Evolutionary conservation across 2,888 invertebrate genomes (phyloP).

Genomic region (Dasypogon diadema): DNA sequence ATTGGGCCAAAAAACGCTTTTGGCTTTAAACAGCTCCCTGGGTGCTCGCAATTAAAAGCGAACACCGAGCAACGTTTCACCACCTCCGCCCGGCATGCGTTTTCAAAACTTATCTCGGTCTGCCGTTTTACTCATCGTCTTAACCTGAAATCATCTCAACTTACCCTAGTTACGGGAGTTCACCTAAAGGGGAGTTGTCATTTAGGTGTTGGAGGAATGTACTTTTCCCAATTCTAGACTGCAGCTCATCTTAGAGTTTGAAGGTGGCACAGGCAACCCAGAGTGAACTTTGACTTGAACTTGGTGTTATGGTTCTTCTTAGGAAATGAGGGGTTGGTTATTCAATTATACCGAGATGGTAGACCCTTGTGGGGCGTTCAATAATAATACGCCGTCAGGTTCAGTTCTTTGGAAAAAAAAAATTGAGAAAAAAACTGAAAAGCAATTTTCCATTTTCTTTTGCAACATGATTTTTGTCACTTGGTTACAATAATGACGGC

Average conservation of each 20-base stretch:
- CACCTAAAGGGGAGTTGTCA: slow-evolving; percentile 28
- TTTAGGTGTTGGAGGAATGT: slow-evolving; percentile 9
- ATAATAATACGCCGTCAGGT: slow-evolving; percentile 36
- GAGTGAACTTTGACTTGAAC: slow-evolving; percentile 42
- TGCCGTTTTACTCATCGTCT: slow-evolving; percentile 36
- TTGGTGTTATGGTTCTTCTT: slow-evolving; percentile 43
- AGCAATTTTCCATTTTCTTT: not conserved
- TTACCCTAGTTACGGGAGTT: slow-evolving; percentile 49
- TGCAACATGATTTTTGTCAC: slow-evolving; percentile 48
- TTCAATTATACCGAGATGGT: slow-evolving; percentile 56
- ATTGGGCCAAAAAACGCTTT: slow-evolving; percentile 58
- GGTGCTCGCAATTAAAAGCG: slow-evolving; percentile 55
- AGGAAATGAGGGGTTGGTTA: slow-evolving; percentile 56
- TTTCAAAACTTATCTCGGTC: slow-evolving; percentile 12
- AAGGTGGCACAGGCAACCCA: not conserved
- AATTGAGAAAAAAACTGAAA: slow-evolving; percentile 18
- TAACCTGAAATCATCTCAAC: slow-evolving; percentile 38
- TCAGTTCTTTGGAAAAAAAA: slow-evolving; percentile 1
- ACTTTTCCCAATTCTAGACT: not conserved
- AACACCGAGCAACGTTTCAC: slow-evolving; percentile 13
- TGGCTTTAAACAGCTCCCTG: slow-evolving; percentile 55
- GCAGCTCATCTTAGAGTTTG: not conserved
- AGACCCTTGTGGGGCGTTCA: slow-evolving; percentile 55
- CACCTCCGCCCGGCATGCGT: not conserved
- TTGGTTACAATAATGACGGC: slow-evolving; percentile 46